Conservation (phyloP, 2,797 vertebrate genomes). For the Trematomus bernacchii region DNA sequence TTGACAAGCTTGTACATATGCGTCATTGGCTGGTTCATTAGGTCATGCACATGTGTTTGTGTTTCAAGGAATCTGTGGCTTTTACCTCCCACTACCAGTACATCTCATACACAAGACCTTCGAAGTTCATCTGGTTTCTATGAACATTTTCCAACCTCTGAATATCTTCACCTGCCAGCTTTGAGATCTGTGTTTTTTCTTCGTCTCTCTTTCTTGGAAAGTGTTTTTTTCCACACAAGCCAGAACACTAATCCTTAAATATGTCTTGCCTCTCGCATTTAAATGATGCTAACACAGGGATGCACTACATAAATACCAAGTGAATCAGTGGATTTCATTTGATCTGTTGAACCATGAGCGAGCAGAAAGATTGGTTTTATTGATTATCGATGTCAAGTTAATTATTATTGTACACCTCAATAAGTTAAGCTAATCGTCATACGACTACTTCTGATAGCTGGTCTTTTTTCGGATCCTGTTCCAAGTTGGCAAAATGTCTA, state of each 20-base stretch:
- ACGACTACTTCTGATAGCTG: background rate
- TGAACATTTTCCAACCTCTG: conserved; percentile 56
- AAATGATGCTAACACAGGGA: conserved; percentile 46
- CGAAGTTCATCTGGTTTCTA: conserved; percentile 61
- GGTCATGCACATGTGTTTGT: conserved; percentile 27
- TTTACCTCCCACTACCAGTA: conserved; percentile 39
- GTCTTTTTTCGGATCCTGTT: background rate
- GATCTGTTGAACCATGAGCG: background rate
- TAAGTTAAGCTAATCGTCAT: background rate
- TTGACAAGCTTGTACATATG: conserved; percentile 27
- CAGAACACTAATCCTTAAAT: conserved; percentile 51
- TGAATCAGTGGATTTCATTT: conserved; percentile 7
- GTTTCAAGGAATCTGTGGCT: conserved; percentile 5
- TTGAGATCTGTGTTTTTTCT: conserved; percentile 16
- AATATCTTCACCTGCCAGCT: conserved; percentile 62
- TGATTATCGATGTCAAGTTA: background rate
- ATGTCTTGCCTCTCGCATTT: conserved; percentile 49
- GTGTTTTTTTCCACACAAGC: conserved; percentile 18
- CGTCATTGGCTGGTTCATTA: conserved; percentile 48
- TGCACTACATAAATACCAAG: conserved; percentile 53
- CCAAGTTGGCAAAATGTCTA: too few species aligned
- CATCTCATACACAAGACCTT: conserved; percentile 50
- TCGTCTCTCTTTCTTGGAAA: conserved; percentile 40
- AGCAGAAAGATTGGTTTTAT: background rate
- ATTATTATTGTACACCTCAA: background rate